Conservation (phyloP, 2,797 vertebrate genomes). For the Peromyscus nudipes region DNA sequence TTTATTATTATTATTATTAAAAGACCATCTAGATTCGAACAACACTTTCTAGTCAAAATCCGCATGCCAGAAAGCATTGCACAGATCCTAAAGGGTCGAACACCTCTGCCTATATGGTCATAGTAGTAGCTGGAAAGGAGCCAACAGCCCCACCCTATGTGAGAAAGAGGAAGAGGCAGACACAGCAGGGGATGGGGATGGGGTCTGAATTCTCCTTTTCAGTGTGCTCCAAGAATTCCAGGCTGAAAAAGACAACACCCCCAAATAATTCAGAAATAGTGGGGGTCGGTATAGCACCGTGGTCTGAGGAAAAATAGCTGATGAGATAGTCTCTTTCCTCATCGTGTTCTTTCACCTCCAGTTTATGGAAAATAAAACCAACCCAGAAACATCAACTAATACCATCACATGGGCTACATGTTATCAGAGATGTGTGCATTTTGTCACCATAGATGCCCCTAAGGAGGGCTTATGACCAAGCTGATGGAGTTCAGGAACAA, state of each 20-base stretch:
- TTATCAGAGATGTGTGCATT: neutral
- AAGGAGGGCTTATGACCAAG: neutral
- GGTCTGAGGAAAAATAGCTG: neutral
- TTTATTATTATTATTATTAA: too few species aligned
- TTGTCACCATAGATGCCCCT: neutral
- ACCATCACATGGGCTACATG: neutral
- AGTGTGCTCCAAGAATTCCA: neutral
- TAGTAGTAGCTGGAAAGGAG: neutral
- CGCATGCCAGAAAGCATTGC: neutral
- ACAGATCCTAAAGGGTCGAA: neutral
- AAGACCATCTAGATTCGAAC: too few species aligned
- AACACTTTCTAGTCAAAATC: neutral
- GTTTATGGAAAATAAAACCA: neutral
- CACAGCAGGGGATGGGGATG: neutral
- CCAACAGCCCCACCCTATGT: constrained; percentile 1
- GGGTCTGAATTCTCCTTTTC: neutral
- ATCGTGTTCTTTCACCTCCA: neutral
- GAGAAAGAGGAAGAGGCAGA: neutral
- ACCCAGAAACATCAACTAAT: neutral
- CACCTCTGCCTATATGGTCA: neutral
- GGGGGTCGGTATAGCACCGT: neutral
- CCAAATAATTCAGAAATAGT: neutral
- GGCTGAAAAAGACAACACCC: neutral
- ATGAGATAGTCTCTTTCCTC: neutral
- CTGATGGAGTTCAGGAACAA: neutral